A percentile compares a stretch with the other conserved stretches of the same genome.
Conservation (phyloP, 2,797 vertebrate genomes). For the Esox lucius region DNA sequence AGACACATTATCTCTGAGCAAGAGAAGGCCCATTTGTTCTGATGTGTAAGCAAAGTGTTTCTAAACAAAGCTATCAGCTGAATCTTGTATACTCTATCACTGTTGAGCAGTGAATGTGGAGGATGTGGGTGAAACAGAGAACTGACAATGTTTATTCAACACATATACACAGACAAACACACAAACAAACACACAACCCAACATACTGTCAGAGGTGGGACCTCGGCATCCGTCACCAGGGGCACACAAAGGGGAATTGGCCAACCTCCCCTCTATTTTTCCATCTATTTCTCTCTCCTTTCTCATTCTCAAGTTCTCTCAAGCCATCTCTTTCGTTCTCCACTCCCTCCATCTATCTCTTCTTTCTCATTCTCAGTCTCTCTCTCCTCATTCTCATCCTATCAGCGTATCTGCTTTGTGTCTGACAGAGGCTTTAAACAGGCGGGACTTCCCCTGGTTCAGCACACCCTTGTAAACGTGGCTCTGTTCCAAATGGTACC, state of each 20-base stretch:
- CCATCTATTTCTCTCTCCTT: not conserved
- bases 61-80: too few species aligned
- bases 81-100: not conserved
- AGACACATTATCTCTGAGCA: not conserved
- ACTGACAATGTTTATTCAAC: too few species aligned
- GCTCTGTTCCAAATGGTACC: not conserved
- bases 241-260: too few species aligned
- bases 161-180: too few species aligned
- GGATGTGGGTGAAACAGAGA: not conserved
- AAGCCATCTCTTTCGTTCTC: not conserved
- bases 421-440: not conserved
- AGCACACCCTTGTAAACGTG: not conserved
- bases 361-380: not conserved
- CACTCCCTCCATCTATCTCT: not conserved
- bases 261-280: too few species aligned
- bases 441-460: not conserved
- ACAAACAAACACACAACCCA: not conserved
- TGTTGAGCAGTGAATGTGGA: not conserved
- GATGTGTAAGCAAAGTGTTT: too few species aligned
- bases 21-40: not conserved
- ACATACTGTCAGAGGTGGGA: not conserved
- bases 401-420: not conserved
- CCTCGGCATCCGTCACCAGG: too few species aligned
- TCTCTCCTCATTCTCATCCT: not conserved
- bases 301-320: not conserved